phyloP scores from a whole-genome alignment of 2,888 invertebrate species.

The Eupsilia transversa region DNA sequence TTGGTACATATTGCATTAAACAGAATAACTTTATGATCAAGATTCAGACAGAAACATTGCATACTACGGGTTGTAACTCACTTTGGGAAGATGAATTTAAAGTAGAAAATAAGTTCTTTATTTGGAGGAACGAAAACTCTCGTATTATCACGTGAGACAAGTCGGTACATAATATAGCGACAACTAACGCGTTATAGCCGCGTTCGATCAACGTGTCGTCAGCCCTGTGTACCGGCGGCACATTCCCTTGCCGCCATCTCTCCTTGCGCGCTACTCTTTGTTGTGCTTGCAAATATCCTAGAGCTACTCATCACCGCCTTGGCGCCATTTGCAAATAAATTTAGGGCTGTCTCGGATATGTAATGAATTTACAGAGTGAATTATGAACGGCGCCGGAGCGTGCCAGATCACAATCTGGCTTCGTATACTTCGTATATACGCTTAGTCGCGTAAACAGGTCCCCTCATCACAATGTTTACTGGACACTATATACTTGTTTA shows the following conservation, averaged over 20 bases:
- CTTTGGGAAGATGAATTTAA: background rate
- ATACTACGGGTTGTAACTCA: conserved; percentile 1
- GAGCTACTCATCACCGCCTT: conserved; percentile 83
- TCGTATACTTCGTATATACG: conserved; percentile 68
- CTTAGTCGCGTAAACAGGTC: conserved; percentile 78
- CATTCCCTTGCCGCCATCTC: conserved; percentile 70
- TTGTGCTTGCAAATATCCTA: conserved; percentile 84
- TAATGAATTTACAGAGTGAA: conserved; percentile 88
- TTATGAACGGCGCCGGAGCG: conserved; percentile 85
- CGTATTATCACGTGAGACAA: background rate
- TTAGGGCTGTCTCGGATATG: conserved; percentile 88
- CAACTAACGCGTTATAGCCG: conserved; percentile 9
- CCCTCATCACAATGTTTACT: conserved; percentile 80
- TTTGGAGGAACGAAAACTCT: background rate
- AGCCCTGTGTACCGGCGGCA: conserved; percentile 61
- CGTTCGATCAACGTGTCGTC: conserved; percentile 50
- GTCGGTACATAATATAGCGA: conserved; percentile 18
- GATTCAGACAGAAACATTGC: conserved; percentile 11
- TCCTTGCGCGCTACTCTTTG: conserved; percentile 76
- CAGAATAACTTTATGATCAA: conserved; percentile 17
- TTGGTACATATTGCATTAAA: conserved; percentile 32
- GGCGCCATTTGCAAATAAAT: conserved; percentile 89
- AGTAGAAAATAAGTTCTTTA: background rate
- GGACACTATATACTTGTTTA: conserved; percentile 71
- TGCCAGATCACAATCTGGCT: conserved; percentile 85